Percentiles rank a stretch among this genome's conserved stretches.
Evolutionary conservation across 2,113 vertebrate genomes (phyloP).

Genomic region (Pteruthius melanotis): DNA sequence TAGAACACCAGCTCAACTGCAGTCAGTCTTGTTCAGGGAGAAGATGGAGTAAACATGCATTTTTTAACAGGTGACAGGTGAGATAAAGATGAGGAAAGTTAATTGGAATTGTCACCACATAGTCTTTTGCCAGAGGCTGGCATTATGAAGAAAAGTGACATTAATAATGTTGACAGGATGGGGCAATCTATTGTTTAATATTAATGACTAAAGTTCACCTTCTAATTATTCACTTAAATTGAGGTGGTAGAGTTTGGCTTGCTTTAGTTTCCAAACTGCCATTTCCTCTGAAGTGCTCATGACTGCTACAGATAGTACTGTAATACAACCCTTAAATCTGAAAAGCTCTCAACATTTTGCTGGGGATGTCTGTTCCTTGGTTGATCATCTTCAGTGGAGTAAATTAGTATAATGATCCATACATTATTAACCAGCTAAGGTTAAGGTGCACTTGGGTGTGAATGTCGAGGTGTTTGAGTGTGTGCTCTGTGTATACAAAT

Average conservation of each 20-base stretch:
- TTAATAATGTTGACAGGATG: neutral
- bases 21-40: neutral
- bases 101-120: neutral
- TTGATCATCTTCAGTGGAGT: neutral
- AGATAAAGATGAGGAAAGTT: neutral
- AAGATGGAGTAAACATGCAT: neutral
- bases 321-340: neutral
- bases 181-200: neutral
- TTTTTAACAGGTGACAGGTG: conserved; percentile 6
- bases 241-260: neutral
- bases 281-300: neutral
- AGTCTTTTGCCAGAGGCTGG: neutral
- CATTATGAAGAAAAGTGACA: neutral
- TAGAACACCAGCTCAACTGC: neutral
- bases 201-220: neutral
- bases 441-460: neutral
- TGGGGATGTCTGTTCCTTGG: neutral
- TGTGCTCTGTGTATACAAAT: neutral
- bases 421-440: neutral
- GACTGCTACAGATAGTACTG: neutral
- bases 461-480: neutral
- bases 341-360: neutral
- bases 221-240: neutral
- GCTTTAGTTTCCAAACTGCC: neutral
- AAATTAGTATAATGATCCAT: neutral